Evolutionary conservation across 2,113 vertebrate genomes (phyloP), one percentile per base, ranked within the genome.

Genomic region (Silurus glanis): DNA sequence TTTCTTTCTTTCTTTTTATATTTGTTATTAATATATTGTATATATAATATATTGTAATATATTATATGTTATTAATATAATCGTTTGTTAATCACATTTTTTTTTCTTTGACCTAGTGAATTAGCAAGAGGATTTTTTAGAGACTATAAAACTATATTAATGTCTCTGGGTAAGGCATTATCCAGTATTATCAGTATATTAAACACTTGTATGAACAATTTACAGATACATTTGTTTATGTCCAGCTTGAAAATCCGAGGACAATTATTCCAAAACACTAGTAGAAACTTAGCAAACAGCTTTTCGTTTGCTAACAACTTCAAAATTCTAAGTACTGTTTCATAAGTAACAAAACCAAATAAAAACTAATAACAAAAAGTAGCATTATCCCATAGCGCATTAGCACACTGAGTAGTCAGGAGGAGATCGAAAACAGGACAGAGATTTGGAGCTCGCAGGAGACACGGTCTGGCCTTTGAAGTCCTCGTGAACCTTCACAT

Each of bases 401-500:
- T 28, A 37, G 28, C 23, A 58, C 66, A 4, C 53, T n/a, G 6
- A n/a, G 28, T 21, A 47, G 55, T 84, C 83, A 59, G 83, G n/a
- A 53, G 61, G 17, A 72, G 19, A 74, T 58, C 23, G 23, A 59
- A 53, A 47, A 47, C 19, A 58, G 53, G 55, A 59, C 67, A 19
- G 55, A 28, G 47, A 37, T 25, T 74, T 16, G 23, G 28, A 83
- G 49, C 5, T 25, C 51, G 5, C 61, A 66, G 74, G 59, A 47
- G 51, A 6, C 53, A 19, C 59, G 16, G 56, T 51, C 56, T 75
- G 80, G 80, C 85, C 71, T 83, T 83, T 75, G 14, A 62, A 66
- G 69, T 47, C 69, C 58, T 76, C 0, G 19, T 64, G 80, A 82
- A 82, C 80, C 58, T 83, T 87, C 53, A 51, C 37, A 81, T 61